Conservation (phyloP, 2,113 vertebrate species). For the Lepidothrix coronata region DNA sequence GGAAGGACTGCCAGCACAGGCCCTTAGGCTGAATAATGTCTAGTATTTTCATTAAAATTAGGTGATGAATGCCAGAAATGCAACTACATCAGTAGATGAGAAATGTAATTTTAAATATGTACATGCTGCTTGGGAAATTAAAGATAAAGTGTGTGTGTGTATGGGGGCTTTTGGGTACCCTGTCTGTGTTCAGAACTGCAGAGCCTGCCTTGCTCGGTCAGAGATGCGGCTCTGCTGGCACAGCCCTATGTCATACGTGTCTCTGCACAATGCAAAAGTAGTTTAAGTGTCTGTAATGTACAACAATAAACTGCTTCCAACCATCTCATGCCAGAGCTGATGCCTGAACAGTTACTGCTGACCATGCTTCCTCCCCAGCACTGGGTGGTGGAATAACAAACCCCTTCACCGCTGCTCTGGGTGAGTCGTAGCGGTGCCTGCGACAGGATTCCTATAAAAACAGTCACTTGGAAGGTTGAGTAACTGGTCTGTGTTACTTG, state of each 20-base stretch:
- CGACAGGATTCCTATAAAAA: neutral
- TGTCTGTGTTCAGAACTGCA: fast-evolving
- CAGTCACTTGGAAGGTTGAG: neutral
- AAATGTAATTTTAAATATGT: neutral
- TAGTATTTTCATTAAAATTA: neutral
- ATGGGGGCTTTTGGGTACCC: neutral
- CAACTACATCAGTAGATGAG: neutral
- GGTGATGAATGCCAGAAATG: neutral
- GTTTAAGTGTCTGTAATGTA: neutral
- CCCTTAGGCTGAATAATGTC: neutral
- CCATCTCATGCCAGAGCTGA: neutral
- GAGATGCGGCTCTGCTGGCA: neutral
- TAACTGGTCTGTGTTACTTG: neutral
- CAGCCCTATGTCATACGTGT: fast-evolving
- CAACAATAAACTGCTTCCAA: neutral
- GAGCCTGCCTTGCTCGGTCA: neutral
- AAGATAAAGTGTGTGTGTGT: neutral
- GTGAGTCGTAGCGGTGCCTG: fast-evolving
- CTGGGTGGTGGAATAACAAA: fast-evolving
- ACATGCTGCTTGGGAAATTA: neutral
- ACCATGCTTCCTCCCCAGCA: neutral
- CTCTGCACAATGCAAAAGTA: neutral
- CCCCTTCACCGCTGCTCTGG: fast-evolving
- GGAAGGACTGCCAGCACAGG: neutral
- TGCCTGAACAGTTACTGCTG: neutral